These are phyloP conservation scores for Dicranocentrus wangi DNA, from an alignment of 2,888 invertebrate genomes.

Conservation along the genomic window DNA sequence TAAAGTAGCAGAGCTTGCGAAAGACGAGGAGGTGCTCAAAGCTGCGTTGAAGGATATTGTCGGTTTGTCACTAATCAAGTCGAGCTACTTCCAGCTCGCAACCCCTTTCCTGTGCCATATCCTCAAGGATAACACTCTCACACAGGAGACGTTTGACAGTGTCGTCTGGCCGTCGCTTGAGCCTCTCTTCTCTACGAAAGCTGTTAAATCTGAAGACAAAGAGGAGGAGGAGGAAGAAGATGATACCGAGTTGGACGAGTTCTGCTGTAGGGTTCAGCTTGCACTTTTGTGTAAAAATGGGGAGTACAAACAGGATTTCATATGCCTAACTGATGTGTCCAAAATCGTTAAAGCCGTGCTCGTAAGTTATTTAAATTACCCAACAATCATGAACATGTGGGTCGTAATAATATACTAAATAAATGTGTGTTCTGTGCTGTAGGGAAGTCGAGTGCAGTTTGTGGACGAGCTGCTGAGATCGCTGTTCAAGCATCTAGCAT, in stretches of 20 bases:
- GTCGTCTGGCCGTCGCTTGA: conserved; percentile 40
- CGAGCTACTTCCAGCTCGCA: conserved; percentile 44
- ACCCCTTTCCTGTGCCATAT: conserved; percentile 50
- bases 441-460: conserved; percentile 27
- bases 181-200: conserved; percentile 5
- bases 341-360: conserved; percentile 38
- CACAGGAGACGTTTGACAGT: conserved; percentile 37
- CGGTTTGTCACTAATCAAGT: conserved; percentile 35
- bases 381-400: no score
- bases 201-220: conserved; percentile 3
- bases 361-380: conserved; percentile 43
- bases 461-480: not conserved
- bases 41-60: conserved; percentile 31
- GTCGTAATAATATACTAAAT: not conserved
- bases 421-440: not conserved
- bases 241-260: conserved; percentile 24
- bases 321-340: conserved; percentile 33
- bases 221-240: conserved; percentile 27
- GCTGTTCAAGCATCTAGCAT: not conserved
- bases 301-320: conserved; percentile 45
- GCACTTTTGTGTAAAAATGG: conserved; percentile 38
- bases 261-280: conserved; percentile 16
- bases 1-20: not conserved
- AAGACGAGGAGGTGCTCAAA: conserved; percentile 14
- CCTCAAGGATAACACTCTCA: conserved; percentile 25